These are phyloP conservation scores for Oreohelix idahoensis DNA, from an alignment of 1,140 invertebrate genomes.

Conservation along the genomic window DNA sequence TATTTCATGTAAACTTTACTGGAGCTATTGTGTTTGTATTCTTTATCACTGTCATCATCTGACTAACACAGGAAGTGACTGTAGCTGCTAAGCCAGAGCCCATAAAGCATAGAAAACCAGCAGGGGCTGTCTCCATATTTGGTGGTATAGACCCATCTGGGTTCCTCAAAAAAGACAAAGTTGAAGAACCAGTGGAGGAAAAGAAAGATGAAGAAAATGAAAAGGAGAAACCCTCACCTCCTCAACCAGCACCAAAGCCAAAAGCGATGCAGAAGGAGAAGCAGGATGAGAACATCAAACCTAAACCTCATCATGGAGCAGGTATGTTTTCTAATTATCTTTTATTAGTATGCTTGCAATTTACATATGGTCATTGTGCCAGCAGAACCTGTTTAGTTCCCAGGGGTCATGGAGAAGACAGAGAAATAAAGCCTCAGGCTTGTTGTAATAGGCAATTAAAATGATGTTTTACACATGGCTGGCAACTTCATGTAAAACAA, in stretches of 20 bases:
- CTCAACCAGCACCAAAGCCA: neutral
- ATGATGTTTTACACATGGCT: too few species aligned
- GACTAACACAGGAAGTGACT: neutral
- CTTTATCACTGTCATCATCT: neutral
- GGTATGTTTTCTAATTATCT: too few species aligned
- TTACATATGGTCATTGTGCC: too few species aligned
- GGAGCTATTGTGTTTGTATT: too few species aligned
- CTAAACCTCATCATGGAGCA: conserved; percentile 22
- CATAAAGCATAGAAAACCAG: conserved; percentile 54
- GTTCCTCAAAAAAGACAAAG: conserved; percentile 54
- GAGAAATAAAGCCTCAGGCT: too few species aligned
- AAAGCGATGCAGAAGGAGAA: neutral
- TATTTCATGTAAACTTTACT: too few species aligned
- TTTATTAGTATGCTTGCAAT: too few species aligned
- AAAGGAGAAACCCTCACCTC: neutral
- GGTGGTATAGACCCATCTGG: conserved; percentile 61
- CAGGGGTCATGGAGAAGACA: too few species aligned
- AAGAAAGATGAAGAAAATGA: conserved; percentile 25
- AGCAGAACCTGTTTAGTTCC: too few species aligned
- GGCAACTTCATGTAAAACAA: too few species aligned
- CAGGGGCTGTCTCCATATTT: conserved; percentile 68
- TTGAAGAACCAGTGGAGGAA: conserved; percentile 8
- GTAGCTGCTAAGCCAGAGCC: neutral
- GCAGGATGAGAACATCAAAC: neutral
- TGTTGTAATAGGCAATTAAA: too few species aligned